These are phyloP conservation scores for Protobothrops flavoviridis DNA, from an alignment of 2,113 vertebrate species.

Conservation along the genomic window DNA sequence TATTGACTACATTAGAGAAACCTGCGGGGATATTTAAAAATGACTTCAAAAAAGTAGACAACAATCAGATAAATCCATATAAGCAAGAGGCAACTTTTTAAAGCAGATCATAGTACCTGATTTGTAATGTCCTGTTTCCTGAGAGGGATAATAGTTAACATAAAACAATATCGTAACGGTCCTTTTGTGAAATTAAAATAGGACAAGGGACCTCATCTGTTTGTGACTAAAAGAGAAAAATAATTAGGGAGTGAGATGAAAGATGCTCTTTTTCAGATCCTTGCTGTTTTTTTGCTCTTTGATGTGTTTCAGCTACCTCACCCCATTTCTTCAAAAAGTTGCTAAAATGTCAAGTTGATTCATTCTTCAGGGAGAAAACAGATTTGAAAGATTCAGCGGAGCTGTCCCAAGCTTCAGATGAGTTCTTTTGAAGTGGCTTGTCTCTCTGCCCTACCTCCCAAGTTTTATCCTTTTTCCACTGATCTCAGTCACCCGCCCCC, in stretches of 20 bases:
- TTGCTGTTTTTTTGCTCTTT: conserved; percentile 59
- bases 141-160: background rate
- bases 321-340: conserved; percentile 63
- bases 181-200: conserved; percentile 31
- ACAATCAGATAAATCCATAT: background rate
- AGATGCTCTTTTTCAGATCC: conserved; percentile 64
- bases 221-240: conserved; percentile 36
- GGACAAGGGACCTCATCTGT: conserved; percentile 45
- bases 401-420: conserved; percentile 48
- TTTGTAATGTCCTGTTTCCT: conserved; percentile 19
- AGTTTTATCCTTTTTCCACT: conserved; percentile 45
- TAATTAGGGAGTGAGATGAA: conserved; percentile 50
- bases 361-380: conserved; percentile 54
- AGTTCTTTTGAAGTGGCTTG: conserved; percentile 59
- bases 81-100: background rate
- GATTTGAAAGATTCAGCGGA: conserved; percentile 63
- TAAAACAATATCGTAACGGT: conserved; percentile 42
- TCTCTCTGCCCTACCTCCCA: conserved; percentile 28
- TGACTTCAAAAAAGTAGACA: background rate
- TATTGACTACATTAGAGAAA: background rate
- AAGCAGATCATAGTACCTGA: background rate
- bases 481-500: conserved; percentile 21
- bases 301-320: conserved; percentile 64
- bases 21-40: background rate
- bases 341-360: conserved; percentile 66